Evolutionary conservation across 2,113 vertebrate genomes (phyloP), one percentile per base, ranked within the genome.

Genomic region (Petroica traversi): DNA sequence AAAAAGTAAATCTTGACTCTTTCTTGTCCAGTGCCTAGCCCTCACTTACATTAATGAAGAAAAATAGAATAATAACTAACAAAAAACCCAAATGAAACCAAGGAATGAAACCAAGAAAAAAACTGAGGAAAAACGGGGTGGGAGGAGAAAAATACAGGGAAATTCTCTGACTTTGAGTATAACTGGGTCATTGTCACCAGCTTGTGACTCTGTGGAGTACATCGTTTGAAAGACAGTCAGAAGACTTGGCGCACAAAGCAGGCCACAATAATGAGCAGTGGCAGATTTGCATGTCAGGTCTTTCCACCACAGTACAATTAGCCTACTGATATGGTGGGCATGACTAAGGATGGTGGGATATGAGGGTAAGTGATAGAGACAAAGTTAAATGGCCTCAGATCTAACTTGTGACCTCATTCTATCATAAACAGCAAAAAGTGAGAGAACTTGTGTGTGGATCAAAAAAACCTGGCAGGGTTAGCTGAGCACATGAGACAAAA

Each of bases 351-450:
- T 13, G 12, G 62, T 0, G 0, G 52, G 17, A 79, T 72, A n/a
- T n/a, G 41, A 86, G 26, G 12, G 49, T 22, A 93, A 49, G 34
- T 45, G 62, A 69, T 10, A 51, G 26, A 54, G 75, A 92, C 67
- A 92, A 90, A 92, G 46, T 57, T 82, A 73, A 83, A 90, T 69
- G 41, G 58, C 89, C 79, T 76, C n/a, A 72, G 71, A 85, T 33
- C 69, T 92, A 83, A 93, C 71, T 80, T 69, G 67, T 91, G 83
- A 83, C 83, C 79, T 80, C 79, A 85, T 88, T 93, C 89, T 82
- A 92, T 80, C 91, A 83, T 40, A 57, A 92, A 90, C n/a, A 76
- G 79, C 58, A 59, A 91, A 83, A 57, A 68, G 33, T 34, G 58
- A 78, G n/a, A 72, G 72, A 82, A 90, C 31, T 57, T 3, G 7